These are phyloP conservation scores for Leucopsar rothschildi DNA, from an alignment of 2,113 vertebrate genomes.

Conservation along the genomic window DNA sequence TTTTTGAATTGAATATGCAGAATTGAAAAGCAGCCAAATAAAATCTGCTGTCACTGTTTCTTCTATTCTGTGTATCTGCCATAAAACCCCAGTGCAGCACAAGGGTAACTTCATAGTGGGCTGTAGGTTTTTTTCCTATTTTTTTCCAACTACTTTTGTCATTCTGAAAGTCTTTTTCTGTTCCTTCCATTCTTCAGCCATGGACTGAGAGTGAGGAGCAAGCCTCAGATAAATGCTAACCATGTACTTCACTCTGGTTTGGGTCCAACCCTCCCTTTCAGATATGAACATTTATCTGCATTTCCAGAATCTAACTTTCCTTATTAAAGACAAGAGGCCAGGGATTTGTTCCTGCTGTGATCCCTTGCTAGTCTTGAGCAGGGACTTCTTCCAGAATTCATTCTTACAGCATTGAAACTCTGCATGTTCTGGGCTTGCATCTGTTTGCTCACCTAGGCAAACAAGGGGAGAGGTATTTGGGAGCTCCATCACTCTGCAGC, in stretches of 20 bases:
- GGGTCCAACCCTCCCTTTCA: not conserved
- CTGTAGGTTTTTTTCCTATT: not conserved
- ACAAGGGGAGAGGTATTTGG: not conserved
- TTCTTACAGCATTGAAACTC: not conserved
- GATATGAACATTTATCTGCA: not conserved
- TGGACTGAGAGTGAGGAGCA: not conserved
- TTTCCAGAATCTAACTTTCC: not conserved
- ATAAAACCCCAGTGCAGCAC: accelerated
- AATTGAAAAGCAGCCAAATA: not conserved
- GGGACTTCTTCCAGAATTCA: not conserved
- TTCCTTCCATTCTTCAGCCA: not conserved
- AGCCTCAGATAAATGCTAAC: not conserved
- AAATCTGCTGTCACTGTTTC: not conserved
- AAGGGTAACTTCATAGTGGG: not conserved
- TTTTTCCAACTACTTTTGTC: not conserved
- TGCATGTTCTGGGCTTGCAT: not conserved
- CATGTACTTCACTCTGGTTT: accelerated
- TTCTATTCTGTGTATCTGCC: not conserved
- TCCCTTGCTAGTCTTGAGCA: not conserved
- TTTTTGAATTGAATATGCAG: not conserved
- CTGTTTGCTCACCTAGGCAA: not conserved
- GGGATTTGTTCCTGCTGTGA: not conserved
- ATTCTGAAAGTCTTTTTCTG: not conserved
- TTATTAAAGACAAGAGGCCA: not conserved
- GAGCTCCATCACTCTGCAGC: not conserved